A percentile compares a stretch with the other conserved stretches of the same genome.
Conservation (phyloP, 2,113 vertebrate species). For the Orientallactaga bullata region DNA sequence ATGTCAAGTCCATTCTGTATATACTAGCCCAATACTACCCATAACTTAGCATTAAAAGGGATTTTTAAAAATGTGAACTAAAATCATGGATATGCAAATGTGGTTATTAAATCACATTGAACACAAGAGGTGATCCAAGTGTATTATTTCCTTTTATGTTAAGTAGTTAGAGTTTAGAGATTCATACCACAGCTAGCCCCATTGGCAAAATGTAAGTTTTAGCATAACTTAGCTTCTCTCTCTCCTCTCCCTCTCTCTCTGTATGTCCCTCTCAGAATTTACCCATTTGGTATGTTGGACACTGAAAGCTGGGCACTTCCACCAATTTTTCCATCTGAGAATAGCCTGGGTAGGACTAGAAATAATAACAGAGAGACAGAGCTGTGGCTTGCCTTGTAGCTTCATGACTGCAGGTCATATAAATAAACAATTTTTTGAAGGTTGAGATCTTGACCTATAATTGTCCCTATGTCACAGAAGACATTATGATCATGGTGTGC, state of each 20-base stretch:
- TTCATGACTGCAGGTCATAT: slow-evolving; percentile 26
- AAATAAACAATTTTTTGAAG: slow-evolving; percentile 65
- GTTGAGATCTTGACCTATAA: slow-evolving; percentile 31
- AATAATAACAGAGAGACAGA: not conserved
- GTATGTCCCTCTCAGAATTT: too few species aligned
- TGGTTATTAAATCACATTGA: not conserved
- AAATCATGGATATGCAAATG: not conserved
- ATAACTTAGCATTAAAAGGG: not conserved
- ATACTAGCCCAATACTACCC: not conserved
- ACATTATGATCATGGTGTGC: not conserved
- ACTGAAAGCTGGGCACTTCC: not conserved
- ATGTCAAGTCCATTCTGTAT: not conserved
- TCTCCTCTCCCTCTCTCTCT: too few species aligned
- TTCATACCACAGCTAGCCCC: not conserved
- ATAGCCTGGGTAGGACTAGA: not conserved
- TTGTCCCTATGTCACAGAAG: slow-evolving; percentile 48
- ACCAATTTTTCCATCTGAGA: not conserved
- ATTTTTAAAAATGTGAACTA: not conserved
- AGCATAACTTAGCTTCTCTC: not conserved
- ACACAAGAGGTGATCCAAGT: not conserved
- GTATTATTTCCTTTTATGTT: slow-evolving; percentile 5
- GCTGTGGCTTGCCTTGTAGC: not conserved
- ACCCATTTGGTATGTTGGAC: not conserved
- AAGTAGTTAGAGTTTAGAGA: slow-evolving; percentile 40
- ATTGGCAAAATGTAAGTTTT: not conserved